Conservation (phyloP, 2,888 invertebrate species). For the Dasypogon diadema region DNA sequence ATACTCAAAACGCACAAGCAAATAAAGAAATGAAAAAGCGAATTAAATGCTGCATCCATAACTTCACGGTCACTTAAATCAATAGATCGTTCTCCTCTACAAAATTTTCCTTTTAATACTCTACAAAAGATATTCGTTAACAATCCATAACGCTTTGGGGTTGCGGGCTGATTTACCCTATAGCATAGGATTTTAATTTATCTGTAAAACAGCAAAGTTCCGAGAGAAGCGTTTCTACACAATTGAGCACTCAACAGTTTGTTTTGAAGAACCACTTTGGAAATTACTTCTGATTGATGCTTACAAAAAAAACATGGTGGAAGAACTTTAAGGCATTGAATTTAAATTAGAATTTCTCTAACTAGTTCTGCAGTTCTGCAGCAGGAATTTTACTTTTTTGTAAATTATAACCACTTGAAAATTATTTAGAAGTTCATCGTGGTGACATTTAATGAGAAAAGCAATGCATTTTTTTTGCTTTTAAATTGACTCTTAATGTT, state of each 20-base stretch:
- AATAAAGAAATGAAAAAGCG: too few relatives aligned
- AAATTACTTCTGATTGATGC: slow-evolving; percentile 8
- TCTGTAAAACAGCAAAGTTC: slow-evolving; percentile 23
- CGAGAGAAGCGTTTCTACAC: slow-evolving; percentile 30
- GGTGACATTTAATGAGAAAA: too few relatives aligned
- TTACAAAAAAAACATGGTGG: not conserved
- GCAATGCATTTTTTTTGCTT: too few relatives aligned
- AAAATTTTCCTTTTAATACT: not conserved
- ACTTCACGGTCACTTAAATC: too few relatives aligned
- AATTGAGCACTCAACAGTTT: slow-evolving; percentile 49
- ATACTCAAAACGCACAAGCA: too few relatives aligned
- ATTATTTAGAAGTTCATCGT: too few relatives aligned
- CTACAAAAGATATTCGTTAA: not conserved
- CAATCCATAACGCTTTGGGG: slow-evolving; percentile 17
- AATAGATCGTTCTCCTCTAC: not conserved
- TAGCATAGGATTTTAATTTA: slow-evolving; percentile 12
- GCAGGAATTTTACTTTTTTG: too few relatives aligned
- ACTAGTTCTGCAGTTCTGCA: too few relatives aligned
- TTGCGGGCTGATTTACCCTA: not conserved
- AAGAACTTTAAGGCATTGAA: not conserved
- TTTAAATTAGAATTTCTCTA: too few relatives aligned
- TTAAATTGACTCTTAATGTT: too few relatives aligned
- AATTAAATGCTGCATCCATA: too few relatives aligned
- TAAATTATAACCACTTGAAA: too few relatives aligned
- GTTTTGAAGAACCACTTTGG: not conserved